Conservation (phyloP, 2,888 invertebrate genomes). For the Platypus cylindrus region DNA sequence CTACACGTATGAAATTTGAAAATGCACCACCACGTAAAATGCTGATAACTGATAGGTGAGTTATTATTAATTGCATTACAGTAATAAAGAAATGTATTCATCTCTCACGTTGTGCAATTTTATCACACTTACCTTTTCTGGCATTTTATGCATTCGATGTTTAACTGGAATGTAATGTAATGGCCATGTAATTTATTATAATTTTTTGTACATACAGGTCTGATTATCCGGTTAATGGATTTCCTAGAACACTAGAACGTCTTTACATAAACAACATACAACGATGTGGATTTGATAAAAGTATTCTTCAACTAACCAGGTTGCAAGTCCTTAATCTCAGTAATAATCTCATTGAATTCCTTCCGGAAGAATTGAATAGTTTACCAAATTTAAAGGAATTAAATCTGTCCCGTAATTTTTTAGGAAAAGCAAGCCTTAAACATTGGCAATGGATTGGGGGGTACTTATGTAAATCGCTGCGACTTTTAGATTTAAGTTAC, state of each 20-base stretch:
- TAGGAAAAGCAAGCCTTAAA: conserved; percentile 40
- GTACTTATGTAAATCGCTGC: conserved; percentile 40
- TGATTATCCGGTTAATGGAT: conserved; percentile 59
- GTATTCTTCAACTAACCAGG: conserved; percentile 53
- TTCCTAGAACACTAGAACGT: conserved; percentile 54
- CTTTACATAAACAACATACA: conserved; percentile 49
- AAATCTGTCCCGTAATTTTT: conserved; percentile 48
- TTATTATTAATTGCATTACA: no score
- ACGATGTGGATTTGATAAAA: conserved; percentile 52
- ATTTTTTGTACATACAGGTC: no score
- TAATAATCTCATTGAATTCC: conserved; percentile 53
- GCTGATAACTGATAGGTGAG: conserved; percentile 37
- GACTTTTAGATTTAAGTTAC: conserved; percentile 49
- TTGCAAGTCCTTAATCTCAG: conserved; percentile 55
- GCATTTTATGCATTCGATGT: no score
- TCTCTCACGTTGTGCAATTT: no score
- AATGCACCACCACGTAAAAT: conserved; percentile 42
- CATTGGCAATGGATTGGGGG: conserved; percentile 59
- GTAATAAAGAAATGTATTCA: no score
- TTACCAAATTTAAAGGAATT: conserved; percentile 50
- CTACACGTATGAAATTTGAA: conserved; percentile 36
- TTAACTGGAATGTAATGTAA: no score
- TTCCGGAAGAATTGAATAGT: conserved; percentile 57
- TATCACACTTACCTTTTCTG: no score
- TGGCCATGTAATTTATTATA: no score